Percentiles rank a stretch among this genome's conserved stretches.
Evolutionary conservation across 2,888 invertebrate species (phyloP).

Genomic region (Venusia cambrica): DNA sequence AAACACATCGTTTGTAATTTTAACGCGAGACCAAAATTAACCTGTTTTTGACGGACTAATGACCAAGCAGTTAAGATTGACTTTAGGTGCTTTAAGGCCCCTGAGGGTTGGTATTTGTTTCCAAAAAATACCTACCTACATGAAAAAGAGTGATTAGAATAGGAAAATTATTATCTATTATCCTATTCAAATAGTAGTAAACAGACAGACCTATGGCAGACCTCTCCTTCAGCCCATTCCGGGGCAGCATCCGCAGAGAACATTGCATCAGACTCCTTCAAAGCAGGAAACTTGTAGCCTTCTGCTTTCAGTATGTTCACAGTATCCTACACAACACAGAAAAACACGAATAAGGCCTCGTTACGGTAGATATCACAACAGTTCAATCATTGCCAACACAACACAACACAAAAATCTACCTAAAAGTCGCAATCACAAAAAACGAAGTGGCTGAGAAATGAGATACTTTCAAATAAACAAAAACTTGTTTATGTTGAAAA

Average conservation of each 20-base stretch:
- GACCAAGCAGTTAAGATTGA: no score
- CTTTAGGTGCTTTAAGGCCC: no score
- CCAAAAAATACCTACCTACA: no score
- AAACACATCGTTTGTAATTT: no score
- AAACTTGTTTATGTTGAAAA: slow-evolving; percentile 24
- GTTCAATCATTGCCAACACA: slow-evolving; percentile 3
- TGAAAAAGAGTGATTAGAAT: no score
- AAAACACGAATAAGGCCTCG: slow-evolving; percentile 8
- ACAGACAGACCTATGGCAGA: slow-evolving; percentile 89
- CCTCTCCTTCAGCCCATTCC: slow-evolving; percentile 97
- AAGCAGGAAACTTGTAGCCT: slow-evolving; percentile 93
- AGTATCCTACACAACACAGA: slow-evolving; percentile 86
- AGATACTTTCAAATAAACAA: slow-evolving; percentile 6
- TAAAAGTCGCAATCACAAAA: slow-evolving; percentile 1
- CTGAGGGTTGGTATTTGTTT: no score
- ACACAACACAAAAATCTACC: neutral
- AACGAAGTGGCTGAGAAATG: neutral
- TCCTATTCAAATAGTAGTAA: no score
- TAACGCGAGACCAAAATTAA: no score
- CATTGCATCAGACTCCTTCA: slow-evolving; percentile 99
- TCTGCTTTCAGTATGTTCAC: slow-evolving; percentile 97
- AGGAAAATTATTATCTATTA: no score
- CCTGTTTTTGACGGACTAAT: no score
- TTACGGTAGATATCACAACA: slow-evolving; percentile 21
- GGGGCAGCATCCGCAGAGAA: slow-evolving; percentile 98